Evolutionary conservation across 1,140 invertebrate species (phyloP).

Genomic region (Papilio dardanus): DNA sequence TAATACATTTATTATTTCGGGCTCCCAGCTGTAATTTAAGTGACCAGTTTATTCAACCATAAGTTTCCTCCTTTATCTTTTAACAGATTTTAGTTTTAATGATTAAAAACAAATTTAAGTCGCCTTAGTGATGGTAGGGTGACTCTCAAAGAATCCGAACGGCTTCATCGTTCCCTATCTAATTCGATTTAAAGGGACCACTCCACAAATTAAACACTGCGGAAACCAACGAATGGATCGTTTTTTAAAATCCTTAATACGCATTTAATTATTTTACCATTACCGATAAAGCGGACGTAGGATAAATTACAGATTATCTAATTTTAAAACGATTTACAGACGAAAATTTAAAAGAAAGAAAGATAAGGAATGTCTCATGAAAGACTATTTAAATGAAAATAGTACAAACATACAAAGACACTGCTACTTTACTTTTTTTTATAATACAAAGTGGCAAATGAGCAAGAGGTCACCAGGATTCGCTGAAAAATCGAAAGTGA

Average conservation of each 20-base stretch:
- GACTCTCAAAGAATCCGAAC: conserved; percentile 28
- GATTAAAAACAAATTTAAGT: conserved; percentile 23
- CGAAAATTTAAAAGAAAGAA: too few species aligned
- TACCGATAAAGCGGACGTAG: neutral
- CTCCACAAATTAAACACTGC: conserved; percentile 28
- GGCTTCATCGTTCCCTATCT: conserved; percentile 22
- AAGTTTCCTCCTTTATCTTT: neutral
- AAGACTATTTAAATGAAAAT: too few species aligned
- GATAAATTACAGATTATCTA: neutral
- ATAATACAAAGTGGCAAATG: too few species aligned
- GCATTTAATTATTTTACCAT: conserved; percentile 15
- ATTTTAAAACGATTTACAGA: neutral
- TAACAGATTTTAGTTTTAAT: conserved; percentile 5
- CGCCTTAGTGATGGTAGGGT: conserved; percentile 13
- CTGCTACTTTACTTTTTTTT: too few species aligned
- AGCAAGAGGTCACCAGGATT: too few species aligned
- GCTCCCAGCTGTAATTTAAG: too few species aligned
- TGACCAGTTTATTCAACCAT: neutral
- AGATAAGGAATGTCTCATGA: too few species aligned
- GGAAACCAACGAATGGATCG: conserved; percentile 8
- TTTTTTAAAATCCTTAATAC: conserved; percentile 4
- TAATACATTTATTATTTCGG: too few species aligned
- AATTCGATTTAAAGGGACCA: conserved; percentile 29
- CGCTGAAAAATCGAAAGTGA: too few species aligned
- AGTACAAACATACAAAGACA: too few species aligned